phyloP scores from a whole-genome alignment of 2,797 vertebrate genomes.

The Tadarida brasiliensis region DNA sequence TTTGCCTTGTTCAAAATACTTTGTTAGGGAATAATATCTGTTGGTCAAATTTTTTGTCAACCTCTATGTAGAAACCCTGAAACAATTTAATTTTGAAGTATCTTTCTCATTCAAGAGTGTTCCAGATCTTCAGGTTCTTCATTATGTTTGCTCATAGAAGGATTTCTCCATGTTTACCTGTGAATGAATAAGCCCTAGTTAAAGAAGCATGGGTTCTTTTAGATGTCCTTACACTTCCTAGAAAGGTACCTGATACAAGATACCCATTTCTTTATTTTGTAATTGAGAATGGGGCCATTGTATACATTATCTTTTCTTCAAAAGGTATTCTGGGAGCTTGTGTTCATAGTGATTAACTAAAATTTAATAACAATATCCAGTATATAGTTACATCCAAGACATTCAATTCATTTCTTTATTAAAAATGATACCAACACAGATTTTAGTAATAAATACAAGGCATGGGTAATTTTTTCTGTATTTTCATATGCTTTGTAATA shows the following conservation, averaged over 20 bases:
- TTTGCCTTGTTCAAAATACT: neutral
- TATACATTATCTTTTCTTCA: neutral
- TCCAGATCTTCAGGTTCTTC: neutral
- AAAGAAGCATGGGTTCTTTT: neutral
- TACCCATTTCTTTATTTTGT: neutral
- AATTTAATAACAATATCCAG: neutral
- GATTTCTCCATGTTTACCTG: neutral
- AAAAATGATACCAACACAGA: neutral
- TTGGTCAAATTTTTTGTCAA: neutral
- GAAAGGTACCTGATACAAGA: neutral
- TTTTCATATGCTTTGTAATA: neutral
- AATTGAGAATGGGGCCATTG: neutral
- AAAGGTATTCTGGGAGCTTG: neutral
- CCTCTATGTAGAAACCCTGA: neutral
- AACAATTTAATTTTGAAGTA: neutral
- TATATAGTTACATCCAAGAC: neutral
- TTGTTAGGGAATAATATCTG: neutral
- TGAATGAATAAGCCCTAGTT: neutral
- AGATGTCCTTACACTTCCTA: neutral
- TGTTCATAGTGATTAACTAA: neutral
- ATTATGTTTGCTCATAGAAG: neutral
- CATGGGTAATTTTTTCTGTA: neutral
- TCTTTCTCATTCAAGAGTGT: neutral
- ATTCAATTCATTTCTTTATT: neutral
- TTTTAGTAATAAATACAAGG: neutral